Conservation (phyloP, 2,797 vertebrate genomes). For the Pterois miles region DNA sequence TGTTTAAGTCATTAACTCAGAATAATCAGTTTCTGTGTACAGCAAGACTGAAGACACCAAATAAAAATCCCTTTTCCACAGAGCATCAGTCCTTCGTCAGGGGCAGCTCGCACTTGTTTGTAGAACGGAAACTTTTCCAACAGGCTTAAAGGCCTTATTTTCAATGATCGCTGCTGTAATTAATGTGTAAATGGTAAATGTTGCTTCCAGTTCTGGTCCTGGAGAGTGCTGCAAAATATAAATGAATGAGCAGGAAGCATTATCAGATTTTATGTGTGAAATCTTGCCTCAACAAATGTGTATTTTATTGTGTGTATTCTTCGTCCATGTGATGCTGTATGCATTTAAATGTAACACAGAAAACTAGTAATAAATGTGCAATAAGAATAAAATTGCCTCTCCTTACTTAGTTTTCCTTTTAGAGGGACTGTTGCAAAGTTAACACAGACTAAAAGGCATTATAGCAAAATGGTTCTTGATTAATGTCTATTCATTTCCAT, state of each 20-base stretch:
- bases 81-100: constrained; percentile 55
- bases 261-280: neutral
- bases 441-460: constrained; percentile 48
- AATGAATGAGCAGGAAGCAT: constrained; percentile 19
- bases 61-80: constrained; percentile 58
- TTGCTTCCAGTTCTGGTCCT: constrained; percentile 13
- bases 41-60: constrained; percentile 54
- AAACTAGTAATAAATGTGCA: neutral
- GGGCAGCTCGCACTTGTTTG: constrained; percentile 43
- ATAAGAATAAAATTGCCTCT: neutral
- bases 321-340: neutral
- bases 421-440: constrained; percentile 24
- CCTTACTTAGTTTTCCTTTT: constrained; percentile 1
- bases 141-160: constrained; percentile 34
- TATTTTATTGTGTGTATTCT: neutral
- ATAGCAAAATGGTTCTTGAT: constrained; percentile 51
- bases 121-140: constrained; percentile 50
- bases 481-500: constrained; percentile 63
- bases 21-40: constrained; percentile 73
- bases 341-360: constrained; percentile 5
- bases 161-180: constrained; percentile 39
- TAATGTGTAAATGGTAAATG: constrained; percentile 25
- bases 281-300: constrained; percentile 11
- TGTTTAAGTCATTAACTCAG: constrained; percentile 80
- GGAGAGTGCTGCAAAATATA: neutral